phyloP scores from a whole-genome alignment of 2,888 invertebrate genomes.

The Drosophila villosipedis region DNA sequence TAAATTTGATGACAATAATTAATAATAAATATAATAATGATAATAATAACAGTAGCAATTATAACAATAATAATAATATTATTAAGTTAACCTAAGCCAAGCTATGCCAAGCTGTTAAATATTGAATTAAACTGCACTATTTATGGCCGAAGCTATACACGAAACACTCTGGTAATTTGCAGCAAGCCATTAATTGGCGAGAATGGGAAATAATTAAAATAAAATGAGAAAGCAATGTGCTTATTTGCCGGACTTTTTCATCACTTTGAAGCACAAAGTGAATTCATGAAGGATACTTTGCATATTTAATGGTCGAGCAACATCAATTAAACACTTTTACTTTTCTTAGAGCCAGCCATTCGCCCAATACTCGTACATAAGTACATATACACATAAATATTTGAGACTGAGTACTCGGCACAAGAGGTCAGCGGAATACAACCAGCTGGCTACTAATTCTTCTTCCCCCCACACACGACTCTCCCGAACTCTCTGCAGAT shows the following conservation, averaged over 20 bases:
- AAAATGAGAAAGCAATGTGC: background rate
- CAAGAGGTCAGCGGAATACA: slow-evolving; percentile 8
- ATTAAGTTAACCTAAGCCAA: background rate
- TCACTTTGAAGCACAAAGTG: slow-evolving; percentile 42
- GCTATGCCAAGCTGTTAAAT: background rate
- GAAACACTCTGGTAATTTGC: background rate
- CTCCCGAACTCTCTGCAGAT: background rate
- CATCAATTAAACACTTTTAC: slow-evolving; percentile 64
- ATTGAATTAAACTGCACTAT: background rate
- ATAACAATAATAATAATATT: background rate
- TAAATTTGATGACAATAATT: background rate
- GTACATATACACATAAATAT: slow-evolving; percentile 11
- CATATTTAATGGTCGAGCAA: slow-evolving; percentile 47
- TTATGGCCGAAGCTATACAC: background rate
- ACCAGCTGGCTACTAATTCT: slow-evolving; percentile 1
- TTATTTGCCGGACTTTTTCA: slow-evolving; percentile 25
- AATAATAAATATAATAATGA: background rate
- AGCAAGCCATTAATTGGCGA: background rate
- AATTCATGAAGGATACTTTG: slow-evolving; percentile 41
- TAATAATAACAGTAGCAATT: background rate
- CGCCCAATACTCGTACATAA: slow-evolving; percentile 1
- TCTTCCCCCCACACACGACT: background rate
- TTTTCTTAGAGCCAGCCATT: slow-evolving; percentile 7
- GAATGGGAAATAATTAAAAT: background rate
- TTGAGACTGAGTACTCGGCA: slow-evolving; percentile 4